A percentile compares a stretch with the other conserved stretches of the same genome.
Evolutionary conservation across 2,888 invertebrate species (phyloP).

Genomic region (Hydropsyche betteni): DNA sequence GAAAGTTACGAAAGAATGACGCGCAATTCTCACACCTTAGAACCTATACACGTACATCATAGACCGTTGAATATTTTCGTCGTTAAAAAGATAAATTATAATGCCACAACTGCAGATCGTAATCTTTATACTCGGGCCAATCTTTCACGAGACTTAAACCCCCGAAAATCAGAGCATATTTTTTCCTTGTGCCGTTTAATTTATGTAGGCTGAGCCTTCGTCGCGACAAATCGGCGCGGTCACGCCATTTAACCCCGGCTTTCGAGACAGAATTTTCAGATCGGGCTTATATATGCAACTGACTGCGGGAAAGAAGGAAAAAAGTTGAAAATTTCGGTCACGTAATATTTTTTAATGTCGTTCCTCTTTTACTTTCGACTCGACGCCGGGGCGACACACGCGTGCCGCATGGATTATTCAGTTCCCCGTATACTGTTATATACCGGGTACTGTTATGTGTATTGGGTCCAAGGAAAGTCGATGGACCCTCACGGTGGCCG

Average conservation of each 20-base stretch:
- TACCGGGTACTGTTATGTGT: no score
- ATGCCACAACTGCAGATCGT: constrained; percentile 10
- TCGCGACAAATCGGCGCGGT: constrained; percentile 34
- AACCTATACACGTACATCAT: neutral
- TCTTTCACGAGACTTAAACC: no score
- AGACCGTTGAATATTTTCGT: constrained; percentile 23
- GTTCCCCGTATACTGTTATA: neutral
- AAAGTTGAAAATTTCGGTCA: constrained; percentile 26
- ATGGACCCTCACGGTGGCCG: neutral
- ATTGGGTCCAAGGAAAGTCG: neutral
- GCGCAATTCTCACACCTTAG: neutral
- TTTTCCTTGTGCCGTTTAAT: neutral
- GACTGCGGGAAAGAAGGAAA: neutral
- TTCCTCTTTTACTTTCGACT: constrained; percentile 20
- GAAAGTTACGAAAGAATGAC: neutral
- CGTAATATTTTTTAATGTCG: constrained; percentile 39
- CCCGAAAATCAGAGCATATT: no score
- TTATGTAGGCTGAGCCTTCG: constrained; percentile 21
- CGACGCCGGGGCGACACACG: constrained; percentile 18
- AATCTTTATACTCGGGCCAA: constrained; percentile 1
- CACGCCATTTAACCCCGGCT: constrained; percentile 29
- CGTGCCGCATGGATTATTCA: constrained; percentile 22
- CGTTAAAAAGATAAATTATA: constrained; percentile 29
- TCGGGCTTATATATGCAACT: neutral
- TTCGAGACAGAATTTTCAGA: neutral